These are phyloP conservation scores for Altica lythri DNA, from an alignment of 2,888 invertebrate species.

Conservation along the genomic window DNA sequence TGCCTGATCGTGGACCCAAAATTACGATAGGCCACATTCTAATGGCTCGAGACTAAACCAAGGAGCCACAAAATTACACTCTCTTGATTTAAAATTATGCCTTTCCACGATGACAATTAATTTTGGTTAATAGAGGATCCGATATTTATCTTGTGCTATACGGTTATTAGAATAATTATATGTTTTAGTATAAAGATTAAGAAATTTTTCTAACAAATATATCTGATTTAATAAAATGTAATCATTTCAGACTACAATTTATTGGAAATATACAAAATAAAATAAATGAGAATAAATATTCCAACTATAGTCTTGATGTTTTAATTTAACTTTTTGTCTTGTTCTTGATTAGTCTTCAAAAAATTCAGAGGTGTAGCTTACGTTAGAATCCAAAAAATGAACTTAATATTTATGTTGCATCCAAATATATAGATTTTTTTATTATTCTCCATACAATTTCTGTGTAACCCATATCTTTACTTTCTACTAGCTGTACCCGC, in stretches of 20 bases:
- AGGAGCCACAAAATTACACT: constrained; percentile 23
- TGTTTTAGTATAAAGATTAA: neutral
- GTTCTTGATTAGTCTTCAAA: too few species aligned
- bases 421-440: too few species aligned
- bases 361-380: too few species aligned
- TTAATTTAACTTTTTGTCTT: neutral
- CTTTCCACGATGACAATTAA: constrained; percentile 27
- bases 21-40: constrained; percentile 21
- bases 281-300: neutral
- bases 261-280: neutral
- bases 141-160: constrained; percentile 7
- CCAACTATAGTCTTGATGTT: neutral
- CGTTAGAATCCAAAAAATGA: too few species aligned
- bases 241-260: neutral
- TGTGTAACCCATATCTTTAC: too few species aligned
- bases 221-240: neutral
- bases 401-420: too few species aligned
- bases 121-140: constrained; percentile 13
- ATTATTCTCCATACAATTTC: too few species aligned
- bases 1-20: constrained; percentile 22
- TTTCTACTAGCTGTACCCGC: too few species aligned
- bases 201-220: neutral
- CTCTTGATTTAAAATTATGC: constrained; percentile 19
- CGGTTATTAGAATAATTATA: constrained; percentile 22
- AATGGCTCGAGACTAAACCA: constrained; percentile 23